phyloP scores from a whole-genome alignment of 2,888 invertebrate genomes.

The Stictocephala bisonia region DNA sequence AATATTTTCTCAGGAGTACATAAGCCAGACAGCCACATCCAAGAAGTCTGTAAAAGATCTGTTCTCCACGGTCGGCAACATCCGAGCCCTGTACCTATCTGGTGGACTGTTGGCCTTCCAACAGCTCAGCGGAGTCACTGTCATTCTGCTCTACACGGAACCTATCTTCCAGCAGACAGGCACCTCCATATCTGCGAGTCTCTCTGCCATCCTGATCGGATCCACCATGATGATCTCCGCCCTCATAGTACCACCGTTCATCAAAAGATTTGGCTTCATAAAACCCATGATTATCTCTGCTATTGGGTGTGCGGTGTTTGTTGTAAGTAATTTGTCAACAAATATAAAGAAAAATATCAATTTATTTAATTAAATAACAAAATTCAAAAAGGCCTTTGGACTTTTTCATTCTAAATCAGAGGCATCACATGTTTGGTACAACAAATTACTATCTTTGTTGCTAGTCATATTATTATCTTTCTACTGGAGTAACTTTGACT shows the following conservation, averaged over 20 bases:
- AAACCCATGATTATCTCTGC: slow-evolving; percentile 23
- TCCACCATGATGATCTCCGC: slow-evolving; percentile 29
- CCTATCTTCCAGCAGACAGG: slow-evolving; percentile 1
- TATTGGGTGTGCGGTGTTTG: slow-evolving; percentile 13
- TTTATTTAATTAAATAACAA: no score
- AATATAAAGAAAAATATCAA: no score
- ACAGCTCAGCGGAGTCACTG: slow-evolving; percentile 34
- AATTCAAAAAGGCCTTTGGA: no score
- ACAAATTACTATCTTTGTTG: no score
- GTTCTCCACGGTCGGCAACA: slow-evolving; percentile 21
- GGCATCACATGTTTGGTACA: no score
- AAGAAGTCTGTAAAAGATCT: slow-evolving; percentile 21
- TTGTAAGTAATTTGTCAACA: slow-evolving; percentile 38
- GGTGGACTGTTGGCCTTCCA: slow-evolving; percentile 35
- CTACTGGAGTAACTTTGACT: no score
- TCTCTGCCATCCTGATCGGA: slow-evolving; percentile 38
- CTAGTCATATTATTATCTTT: no score
- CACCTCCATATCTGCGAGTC: background rate
- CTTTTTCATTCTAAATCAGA: background rate
- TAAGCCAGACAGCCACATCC: background rate
- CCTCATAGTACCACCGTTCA: slow-evolving; percentile 10
- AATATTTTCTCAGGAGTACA: slow-evolving; percentile 33
- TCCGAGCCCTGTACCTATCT: slow-evolving; percentile 26
- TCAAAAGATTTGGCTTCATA: slow-evolving; percentile 30
- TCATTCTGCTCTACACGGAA: slow-evolving; percentile 2